Base-by-base conservation (phyloP, 2,113 vertebrate genomes). In the Megaceryle maxima region DNA sequence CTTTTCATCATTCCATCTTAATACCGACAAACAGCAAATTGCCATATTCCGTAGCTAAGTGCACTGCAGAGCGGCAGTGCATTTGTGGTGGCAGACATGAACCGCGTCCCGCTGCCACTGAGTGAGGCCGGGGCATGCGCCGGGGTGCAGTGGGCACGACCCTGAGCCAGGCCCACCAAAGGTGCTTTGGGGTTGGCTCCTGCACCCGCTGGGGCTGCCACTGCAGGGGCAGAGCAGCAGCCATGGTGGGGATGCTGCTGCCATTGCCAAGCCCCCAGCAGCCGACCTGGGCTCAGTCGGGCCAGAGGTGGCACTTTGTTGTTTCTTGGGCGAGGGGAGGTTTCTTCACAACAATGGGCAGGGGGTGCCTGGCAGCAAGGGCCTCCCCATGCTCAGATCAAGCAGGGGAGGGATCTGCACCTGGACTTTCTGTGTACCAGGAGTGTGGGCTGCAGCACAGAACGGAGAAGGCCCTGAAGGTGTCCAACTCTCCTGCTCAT, bases 21-120 rank as follows among this genome's bases (percentile, higher is more conserved):
- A 39, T 35, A 20, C 57, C 31, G 44, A 48, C 48, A 56, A 18
- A 21, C 3, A 62, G 35, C 29, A 24, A 55, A 51, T 37, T 35
- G 57, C 67, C 28, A 1, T 37, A 13, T 35, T 74, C 37, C 37
- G 66, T 41, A 46, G 33, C 59, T 51, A 2, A 43, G 50, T 6
- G 44, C 3, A 2, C 46, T 37, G 28, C 13, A 9, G 28, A 90
- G 41, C 66, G 81, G 43, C 11, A 16, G 29, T 2, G 64, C 26
- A 2, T 31, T 22, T 66, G n/a, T 21, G 43, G 57, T 50, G 43
- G 33, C 37, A 28, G 0, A 2, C 29, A 43, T 22, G 55, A 77
- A 51, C 19, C 1, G 0, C 24, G 44, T 55, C 25, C 14, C 18
- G 26, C 62, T 79, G 0, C 0, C 3, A 31, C 53, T 24, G 20